Evolutionary conservation across 2,888 invertebrate genomes (phyloP), one percentile per base, ranked within the genome.

Genomic region (Leucophora obtusa): DNA sequence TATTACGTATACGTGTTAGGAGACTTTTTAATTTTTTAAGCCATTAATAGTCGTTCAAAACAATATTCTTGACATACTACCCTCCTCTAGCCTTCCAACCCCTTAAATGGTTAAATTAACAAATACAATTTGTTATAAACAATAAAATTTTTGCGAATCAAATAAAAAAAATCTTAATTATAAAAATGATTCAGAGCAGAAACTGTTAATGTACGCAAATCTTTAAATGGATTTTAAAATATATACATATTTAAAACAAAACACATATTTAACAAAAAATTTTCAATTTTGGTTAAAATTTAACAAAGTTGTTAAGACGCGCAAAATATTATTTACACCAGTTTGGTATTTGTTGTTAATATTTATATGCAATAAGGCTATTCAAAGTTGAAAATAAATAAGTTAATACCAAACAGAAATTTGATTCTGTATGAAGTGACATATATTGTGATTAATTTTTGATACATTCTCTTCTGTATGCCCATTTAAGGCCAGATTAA

Each of bases 131-230:
- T 47, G n/a, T 47, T 47, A 47, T 47, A 47, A 47, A 47, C 43
- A 47, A 47, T 47, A n/a, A 47, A 47, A n/a, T 47, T 14, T 47
- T n/a, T 5, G 14, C 1, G 5, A 47, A 47, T 47, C 43, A 47
- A 47, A 47, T 47, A 47, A n/a, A 14, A 47, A n/a, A n/a, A 47
- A 6, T 2, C 43, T 14, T 47, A 47, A 47, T 47, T 47, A 47
- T 47, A 47, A 47, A 47, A 47, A 47, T 47, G 43, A 47, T 47
- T 47, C 43, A 47, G 43, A 47, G 43, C 43, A 47, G 43, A 47
- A 47, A 47, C 14, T 47, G 43, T 47, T 47, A 47, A 14, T n/a
- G 43, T 47, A 47, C 14, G 6, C 43, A 47, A 47, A 47, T 47
- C 43, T 47, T 38, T 38, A 38, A 38, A 38, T 14, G 38, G 38